Base-by-base conservation (phyloP, 1,140 invertebrate species). In the Rhysida immarginata region DNA sequence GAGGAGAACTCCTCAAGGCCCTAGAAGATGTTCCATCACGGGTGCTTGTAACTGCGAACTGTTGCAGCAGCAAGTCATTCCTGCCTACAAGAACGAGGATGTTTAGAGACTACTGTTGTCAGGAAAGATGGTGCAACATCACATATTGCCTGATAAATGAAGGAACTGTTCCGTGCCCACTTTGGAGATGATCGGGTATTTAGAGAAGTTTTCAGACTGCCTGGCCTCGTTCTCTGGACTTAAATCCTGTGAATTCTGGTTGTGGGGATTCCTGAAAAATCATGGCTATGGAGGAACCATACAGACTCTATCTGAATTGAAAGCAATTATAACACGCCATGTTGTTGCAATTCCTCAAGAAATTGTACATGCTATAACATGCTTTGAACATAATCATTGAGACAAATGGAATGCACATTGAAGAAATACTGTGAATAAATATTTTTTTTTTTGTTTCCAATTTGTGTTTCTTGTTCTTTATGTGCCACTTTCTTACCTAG, bases 191-290 rank as follows among this genome's bases (percentile, higher is more conserved):
- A 5, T 35, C 5, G 29, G 16, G 29, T 35, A 57, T n/a, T 50
- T 63, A 21, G 50, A 54, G 16, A 49, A 53, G 26, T 58, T 56
- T 45, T 51, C 60, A 16, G 26, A 61, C 41, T 52, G 48, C 1
- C 43, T 62, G 20, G 58, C 57, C 27, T 50, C 45, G 46, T 52
- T 46, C 8, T 35, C 53, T 18, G 53, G 53, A 69, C 53, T 78
- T 25, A 61, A 67, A 2, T 45, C 60, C 29, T 70, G 75, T 54
- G 76, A 81, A 49, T 67, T 70, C 0, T 69, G 79, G 51, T 61
- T 66, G 1, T 57, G 84, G 25, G 77, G 77, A 73, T 25, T 76
- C 78, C 53, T 61, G 74, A 1, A 75, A 83, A 44, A 69, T 84
- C n/a, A 69, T 75, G 16, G 74, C 78, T 24, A 83, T 78, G 59